Conservation (phyloP, 2,113 vertebrate genomes). For the Otocyon megalotis region DNA sequence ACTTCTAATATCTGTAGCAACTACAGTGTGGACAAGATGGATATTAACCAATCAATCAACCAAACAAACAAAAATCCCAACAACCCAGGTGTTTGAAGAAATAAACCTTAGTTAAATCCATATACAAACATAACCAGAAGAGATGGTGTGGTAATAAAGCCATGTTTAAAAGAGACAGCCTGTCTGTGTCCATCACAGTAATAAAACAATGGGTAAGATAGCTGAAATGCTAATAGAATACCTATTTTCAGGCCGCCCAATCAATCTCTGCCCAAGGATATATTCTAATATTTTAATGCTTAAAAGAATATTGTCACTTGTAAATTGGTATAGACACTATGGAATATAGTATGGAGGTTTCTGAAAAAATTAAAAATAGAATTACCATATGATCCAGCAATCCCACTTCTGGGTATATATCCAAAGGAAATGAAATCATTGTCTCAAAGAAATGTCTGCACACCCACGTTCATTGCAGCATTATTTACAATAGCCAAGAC, state of each 20-base stretch:
- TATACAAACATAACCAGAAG: neutral
- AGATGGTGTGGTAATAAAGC: neutral
- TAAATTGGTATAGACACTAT: neutral
- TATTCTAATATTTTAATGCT: neutral
- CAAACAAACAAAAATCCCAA: neutral
- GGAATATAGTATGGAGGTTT: neutral
- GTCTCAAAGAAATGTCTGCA: neutral
- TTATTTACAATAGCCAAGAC: neutral
- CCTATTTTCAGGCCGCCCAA: neutral
- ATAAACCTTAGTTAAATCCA: neutral
- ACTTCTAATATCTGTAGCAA: neutral
- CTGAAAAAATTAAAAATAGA: neutral
- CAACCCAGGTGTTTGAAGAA: neutral
- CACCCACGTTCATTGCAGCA: neutral
- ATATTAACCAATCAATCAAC: neutral
- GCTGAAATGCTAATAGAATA: neutral
- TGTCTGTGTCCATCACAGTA: neutral
- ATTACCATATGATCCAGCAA: neutral
- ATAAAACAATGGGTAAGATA: neutral
- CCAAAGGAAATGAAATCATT: neutral
- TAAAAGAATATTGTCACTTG: neutral
- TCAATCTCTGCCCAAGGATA: neutral
- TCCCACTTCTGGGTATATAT: neutral
- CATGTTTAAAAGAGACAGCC: neutral
- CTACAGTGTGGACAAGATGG: neutral